Evolutionary conservation across 2,113 vertebrate genomes (phyloP), one percentile per base, ranked within the genome.

Genomic region (Siniperca chuatsi): DNA sequence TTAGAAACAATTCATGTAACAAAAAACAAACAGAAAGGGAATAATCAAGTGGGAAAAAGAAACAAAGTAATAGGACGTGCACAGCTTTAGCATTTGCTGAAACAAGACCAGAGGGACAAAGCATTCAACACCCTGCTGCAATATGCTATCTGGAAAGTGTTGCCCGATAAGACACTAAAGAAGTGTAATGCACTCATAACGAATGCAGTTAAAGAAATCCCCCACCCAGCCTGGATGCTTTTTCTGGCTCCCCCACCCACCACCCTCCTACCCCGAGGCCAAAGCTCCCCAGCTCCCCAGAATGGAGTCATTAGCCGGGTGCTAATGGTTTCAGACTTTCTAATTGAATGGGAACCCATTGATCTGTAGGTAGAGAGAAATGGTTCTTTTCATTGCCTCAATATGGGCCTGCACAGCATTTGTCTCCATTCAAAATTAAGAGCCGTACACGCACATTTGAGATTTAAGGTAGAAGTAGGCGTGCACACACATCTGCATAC

Each of bases 261-360:
- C 79, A 89, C 85, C 91, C 84, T 88, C 65, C 77, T 89, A 86
- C 91, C 93, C 94, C 16, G 77, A 90, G 92, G 91, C 91, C 87
- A 93, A 85, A 87, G 83, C 91, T 92, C 88, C 91, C 78, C 92
- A 92, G 92, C 88, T 94, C 90, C 87, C 88, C 81, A 92, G 93
- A 94, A 95, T 92, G 85, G 93, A 94, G 92, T 96, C 94, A 96
- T 96, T 95, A 96, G 93, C 90, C 80, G 86, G 89, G 97, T 97
- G 97, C 93, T 97, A 98, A 98, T 99, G 97, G 97, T 97, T 98
- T 97, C 97, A 98, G 96, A 95, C 96, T 96, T 97, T 98, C 96
- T 98, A 98, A 98, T 97, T 98, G 97, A 98, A 98, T 97, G 97
- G 97, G 97, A 98, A 98, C 97, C 96, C 97, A 99, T 98, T 98